Conservation (phyloP, 2,797 vertebrate genomes). For the Arctocebus calabarensis region DNA sequence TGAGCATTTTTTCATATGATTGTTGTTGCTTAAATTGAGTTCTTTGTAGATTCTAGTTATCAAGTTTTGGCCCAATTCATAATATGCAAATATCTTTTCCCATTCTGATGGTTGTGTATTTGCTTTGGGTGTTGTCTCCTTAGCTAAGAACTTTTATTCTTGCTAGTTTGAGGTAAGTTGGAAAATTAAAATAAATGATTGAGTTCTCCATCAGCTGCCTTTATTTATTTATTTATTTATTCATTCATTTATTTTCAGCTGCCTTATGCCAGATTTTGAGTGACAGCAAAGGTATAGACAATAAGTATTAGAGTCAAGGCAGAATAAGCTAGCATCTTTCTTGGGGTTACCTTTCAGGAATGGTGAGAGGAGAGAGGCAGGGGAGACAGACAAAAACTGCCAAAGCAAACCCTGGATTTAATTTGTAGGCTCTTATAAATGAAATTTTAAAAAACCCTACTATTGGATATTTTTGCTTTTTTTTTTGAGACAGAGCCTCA, state of each 20-base stretch:
- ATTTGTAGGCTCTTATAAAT: not conserved
- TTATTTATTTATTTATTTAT: no score
- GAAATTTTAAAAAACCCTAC: not conserved
- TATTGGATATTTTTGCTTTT: no score
- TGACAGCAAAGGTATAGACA: not conserved
- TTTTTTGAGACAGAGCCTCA: no score
- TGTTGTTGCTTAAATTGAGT: no score
- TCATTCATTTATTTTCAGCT: not conserved
- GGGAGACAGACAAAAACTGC: not conserved
- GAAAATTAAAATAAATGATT: conserved; percentile 37
- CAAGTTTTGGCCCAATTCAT: no score
- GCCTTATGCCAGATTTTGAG: not conserved
- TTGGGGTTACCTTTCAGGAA: not conserved
- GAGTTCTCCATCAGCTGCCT: not conserved
- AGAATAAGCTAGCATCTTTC: not conserved
- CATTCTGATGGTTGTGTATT: no score
- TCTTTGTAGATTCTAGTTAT: no score
- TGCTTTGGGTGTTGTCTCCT: no score
- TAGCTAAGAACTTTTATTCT: not conserved
- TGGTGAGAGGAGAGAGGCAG: not conserved
- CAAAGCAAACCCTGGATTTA: not conserved
- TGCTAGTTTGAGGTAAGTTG: not conserved
- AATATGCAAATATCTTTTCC: no score
- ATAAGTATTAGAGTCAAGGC: not conserved
- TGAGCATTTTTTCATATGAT: no score